Conservation (phyloP, 2,113 vertebrate genomes). For the Anoplopoma fimbria region DNA sequence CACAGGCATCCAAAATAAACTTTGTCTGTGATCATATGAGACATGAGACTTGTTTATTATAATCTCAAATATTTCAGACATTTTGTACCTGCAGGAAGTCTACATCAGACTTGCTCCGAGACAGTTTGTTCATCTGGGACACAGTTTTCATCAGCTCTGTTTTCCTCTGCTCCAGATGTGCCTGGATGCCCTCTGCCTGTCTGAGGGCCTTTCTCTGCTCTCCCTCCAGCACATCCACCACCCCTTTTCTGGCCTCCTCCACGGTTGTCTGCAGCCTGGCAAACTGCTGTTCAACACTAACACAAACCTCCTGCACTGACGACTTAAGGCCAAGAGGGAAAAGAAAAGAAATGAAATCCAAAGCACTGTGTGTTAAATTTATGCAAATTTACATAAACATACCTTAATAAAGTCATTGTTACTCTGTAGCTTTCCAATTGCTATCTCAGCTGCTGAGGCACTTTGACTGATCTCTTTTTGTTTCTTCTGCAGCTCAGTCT, state of each 20-base stretch:
- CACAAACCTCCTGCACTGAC: slow-evolving; percentile 81
- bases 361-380: neutral
- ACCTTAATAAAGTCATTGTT: slow-evolving; percentile 82
- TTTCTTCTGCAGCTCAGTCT: slow-evolving; percentile 80
- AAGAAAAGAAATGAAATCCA: neutral
- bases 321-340: slow-evolving; percentile 71
- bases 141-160: slow-evolving; percentile 73
- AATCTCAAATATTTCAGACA: neutral
- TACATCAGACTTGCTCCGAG: slow-evolving; percentile 72
- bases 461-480: slow-evolving; percentile 75
- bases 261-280: slow-evolving; percentile 73
- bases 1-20: slow-evolving; percentile 21
- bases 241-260: slow-evolving; percentile 74
- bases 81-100: slow-evolving; percentile 84
- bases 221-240: slow-evolving; percentile 76
- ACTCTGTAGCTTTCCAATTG: slow-evolving; percentile 81
- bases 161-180: slow-evolving; percentile 80
- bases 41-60: neutral
- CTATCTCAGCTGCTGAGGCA: slow-evolving; percentile 77
- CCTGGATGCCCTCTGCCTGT: slow-evolving; percentile 81
- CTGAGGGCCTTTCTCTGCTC: slow-evolving; percentile 78
- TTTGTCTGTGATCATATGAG: neutral
- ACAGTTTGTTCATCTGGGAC: slow-evolving; percentile 76
- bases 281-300: slow-evolving; percentile 80
- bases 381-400: neutral